phyloP scores from a whole-genome alignment of 2,888 invertebrate genomes.

The Chrysina gloriosa region DNA sequence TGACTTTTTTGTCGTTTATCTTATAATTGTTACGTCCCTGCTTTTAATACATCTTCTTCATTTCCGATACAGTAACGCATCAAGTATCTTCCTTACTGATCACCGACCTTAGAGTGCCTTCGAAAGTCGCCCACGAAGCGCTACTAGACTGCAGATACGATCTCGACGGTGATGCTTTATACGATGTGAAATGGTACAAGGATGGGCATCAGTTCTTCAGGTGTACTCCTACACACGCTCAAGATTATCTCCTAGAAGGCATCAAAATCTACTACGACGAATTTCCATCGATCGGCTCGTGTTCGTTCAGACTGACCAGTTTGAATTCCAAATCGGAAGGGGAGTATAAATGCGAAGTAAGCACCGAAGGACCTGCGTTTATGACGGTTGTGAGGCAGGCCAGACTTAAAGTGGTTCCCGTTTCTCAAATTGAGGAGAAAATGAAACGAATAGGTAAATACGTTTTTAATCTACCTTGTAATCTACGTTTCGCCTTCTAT shows the following conservation, averaged over 20 bases:
- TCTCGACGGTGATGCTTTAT: constrained; percentile 53
- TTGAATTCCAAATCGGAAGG: constrained; percentile 55
- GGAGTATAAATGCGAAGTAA: constrained; percentile 60
- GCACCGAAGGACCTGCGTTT: constrained; percentile 57
- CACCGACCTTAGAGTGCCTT: constrained; percentile 57
- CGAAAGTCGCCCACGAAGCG: constrained; percentile 54
- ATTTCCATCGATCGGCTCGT: constrained; percentile 53
- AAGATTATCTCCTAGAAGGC: constrained; percentile 55
- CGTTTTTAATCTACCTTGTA: no score
- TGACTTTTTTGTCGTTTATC: neutral
- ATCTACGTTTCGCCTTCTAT: no score
- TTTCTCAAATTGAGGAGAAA: neutral
- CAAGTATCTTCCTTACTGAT: constrained; percentile 47
- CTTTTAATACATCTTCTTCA: neutral
- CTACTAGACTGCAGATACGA: constrained; percentile 58
- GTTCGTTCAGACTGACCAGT: constrained; percentile 55
- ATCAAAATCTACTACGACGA: constrained; percentile 51
- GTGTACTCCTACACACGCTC: constrained; percentile 54
- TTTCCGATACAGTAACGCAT: constrained; percentile 25
- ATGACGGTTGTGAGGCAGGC: constrained; percentile 47
- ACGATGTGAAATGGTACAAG: constrained; percentile 62
- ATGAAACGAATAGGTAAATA: neutral
- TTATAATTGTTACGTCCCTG: neutral
- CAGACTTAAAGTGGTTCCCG: constrained; percentile 46
- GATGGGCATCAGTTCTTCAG: constrained; percentile 58